Evolutionary conservation across 2,113 vertebrate genomes (phyloP).

Genomic region (Lepisosteus osseus): DNA sequence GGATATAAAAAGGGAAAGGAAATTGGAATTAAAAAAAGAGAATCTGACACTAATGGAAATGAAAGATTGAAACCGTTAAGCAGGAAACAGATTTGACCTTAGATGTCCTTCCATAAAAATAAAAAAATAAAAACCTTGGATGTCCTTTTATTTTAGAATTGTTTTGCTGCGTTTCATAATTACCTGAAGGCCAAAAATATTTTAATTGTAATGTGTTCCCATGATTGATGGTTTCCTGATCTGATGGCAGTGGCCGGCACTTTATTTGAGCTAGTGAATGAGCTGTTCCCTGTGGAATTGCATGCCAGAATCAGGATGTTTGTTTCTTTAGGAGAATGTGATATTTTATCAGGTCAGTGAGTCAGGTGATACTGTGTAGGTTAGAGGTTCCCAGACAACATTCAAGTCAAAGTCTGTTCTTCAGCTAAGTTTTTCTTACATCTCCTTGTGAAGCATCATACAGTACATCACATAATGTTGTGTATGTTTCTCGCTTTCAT

Average conservation of each 20-base stretch:
- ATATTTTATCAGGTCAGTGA: slow-evolving; percentile 15
- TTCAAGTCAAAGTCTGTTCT: background rate
- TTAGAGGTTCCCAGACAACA: background rate
- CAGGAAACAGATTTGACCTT: slow-evolving; percentile 24
- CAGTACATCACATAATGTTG: too few relatives aligned
- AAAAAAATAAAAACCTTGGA: slow-evolving; percentile 9
- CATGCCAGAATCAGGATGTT: slow-evolving; percentile 14
- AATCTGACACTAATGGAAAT: slow-evolving; percentile 8
- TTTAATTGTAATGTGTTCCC: slow-evolving; percentile 11
- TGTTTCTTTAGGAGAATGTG: background rate
- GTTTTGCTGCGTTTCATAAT: slow-evolving; percentile 23
- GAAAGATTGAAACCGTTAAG: slow-evolving; percentile 18
- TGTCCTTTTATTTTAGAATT: background rate
- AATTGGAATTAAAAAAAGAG: slow-evolving; percentile 8
- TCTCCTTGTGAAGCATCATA: too few relatives aligned
- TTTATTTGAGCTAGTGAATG: slow-evolving; percentile 5
- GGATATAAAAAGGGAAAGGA: slow-evolving; percentile 16
- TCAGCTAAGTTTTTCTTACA: too few relatives aligned
- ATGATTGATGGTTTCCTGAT: slow-evolving; percentile 23
- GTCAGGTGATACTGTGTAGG: slow-evolving; percentile 1
- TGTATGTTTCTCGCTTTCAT: too few relatives aligned
- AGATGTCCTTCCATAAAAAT: slow-evolving; percentile 15
- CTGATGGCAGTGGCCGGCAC: background rate
- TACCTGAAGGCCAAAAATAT: slow-evolving; percentile 17
- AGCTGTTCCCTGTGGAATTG: slow-evolving; percentile 10